Base-by-base conservation (phyloP, 1,140 invertebrate genomes). In the Drosophila willistoni region DNA sequence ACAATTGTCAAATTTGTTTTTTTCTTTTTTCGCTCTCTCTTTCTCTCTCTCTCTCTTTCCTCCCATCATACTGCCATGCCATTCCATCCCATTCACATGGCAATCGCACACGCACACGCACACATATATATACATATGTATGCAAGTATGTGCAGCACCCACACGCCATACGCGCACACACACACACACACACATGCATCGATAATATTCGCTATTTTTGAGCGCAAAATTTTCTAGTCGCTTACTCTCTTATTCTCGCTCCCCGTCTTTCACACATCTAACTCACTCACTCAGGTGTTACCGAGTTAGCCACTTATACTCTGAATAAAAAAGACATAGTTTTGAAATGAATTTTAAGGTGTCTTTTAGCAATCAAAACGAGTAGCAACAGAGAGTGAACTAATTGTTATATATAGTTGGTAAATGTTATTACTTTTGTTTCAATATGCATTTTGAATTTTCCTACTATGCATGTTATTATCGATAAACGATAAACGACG, bases 1-100 rank as follows among this genome's bases (percentile, higher is more conserved):
- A 87, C 83, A 89, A 87, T 87, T 87, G 83, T 87, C 83, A 89
- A 89, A 89, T 87, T 80, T 86, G 85, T 85, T 83, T 86, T 86
- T 87, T 51, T 12, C 1, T 51, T 22, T 22, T 19, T 51, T 39
- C 34, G 34, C 34, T 36, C 34, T 10, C 29, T 29, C 29, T 47
- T 19, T 17, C 14, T 4, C 42, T 19, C 42, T 44, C 42, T 33
- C 33, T 33, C 33, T 33, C 33, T 33, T 7, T 64, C 79, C 82
- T 82, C 71, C 75, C 83, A 84, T 84, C 64, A 41, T 62, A 73
- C 62, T 9, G 71, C 39, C 42, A 41, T 76, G 42, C 73, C 36
- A 36, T 22, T 57, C 69, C 70, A 76, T 80, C 76, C 61, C 82
- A 86, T 87, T 85, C 82, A 83, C 76, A 87, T 86, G 72, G 83